Conservation (phyloP, 2,888 invertebrate species). For the Hemaris fuciformis region DNA sequence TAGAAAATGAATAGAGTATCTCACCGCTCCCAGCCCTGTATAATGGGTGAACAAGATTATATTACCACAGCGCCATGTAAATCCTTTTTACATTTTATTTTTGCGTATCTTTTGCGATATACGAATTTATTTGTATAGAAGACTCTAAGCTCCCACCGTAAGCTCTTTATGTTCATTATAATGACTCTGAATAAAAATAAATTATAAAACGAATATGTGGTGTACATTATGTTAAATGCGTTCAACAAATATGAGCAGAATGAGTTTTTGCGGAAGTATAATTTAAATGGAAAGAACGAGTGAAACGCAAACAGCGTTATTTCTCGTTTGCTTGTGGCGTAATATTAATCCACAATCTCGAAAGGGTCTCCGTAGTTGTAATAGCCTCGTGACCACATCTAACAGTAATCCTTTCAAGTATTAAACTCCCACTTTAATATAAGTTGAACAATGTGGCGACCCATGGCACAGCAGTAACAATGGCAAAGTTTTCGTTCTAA, state of each 20-base stretch:
- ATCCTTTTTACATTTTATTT: not conserved
- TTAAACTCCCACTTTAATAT: slow-evolving; percentile 73
- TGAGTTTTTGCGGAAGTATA: not conserved
- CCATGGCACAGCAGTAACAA: slow-evolving; percentile 68
- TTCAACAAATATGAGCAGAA: not conserved
- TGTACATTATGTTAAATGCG: not conserved
- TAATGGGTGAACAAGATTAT: not conserved
- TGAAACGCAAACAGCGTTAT: not conserved
- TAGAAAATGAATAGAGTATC: not conserved
- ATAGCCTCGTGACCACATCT: slow-evolving; percentile 61
- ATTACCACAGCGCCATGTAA: not conserved
- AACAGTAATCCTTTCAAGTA: slow-evolving; percentile 72
- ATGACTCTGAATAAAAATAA: not conserved
- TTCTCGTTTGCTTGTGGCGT: slow-evolving; percentile 25
- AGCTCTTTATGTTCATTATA: not conserved
- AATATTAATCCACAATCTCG: slow-evolving; percentile 49
- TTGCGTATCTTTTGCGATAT: not conserved
- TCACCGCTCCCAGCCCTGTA: not conserved
- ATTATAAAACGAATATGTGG: not conserved
- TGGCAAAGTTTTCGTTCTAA: slow-evolving; percentile 72
- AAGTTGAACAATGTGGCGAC: slow-evolving; percentile 72
- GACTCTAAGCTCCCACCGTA: not conserved
- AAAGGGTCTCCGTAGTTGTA: slow-evolving; percentile 42
- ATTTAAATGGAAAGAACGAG: not conserved
- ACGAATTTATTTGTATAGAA: not conserved